These are phyloP conservation scores for Lasioglossum albipes DNA, from an alignment of 1,140 invertebrate genomes.

Conservation along the genomic window DNA sequence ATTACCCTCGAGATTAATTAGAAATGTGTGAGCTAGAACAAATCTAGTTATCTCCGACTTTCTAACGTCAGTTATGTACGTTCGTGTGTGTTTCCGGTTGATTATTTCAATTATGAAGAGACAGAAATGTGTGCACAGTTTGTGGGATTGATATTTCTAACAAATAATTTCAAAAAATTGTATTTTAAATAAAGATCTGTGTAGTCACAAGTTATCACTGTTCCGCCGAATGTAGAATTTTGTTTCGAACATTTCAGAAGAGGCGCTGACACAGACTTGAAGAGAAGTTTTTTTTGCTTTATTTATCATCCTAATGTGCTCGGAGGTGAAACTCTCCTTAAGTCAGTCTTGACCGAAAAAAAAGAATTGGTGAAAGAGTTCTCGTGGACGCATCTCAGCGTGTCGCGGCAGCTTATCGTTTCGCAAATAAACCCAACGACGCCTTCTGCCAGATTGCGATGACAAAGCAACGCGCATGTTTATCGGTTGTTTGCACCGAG, in stretches of 20 bases:
- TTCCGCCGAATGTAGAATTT: neutral
- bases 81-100: too few species aligned
- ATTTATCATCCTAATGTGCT: neutral
- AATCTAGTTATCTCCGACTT: too few species aligned
- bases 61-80: too few species aligned
- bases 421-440: constrained; percentile 54
- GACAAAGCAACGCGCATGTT: constrained; percentile 64
- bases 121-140: too few species aligned
- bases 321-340: constrained; percentile 2
- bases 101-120: too few species aligned
- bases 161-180: too few species aligned
- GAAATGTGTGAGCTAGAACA: too few species aligned
- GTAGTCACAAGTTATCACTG: too few species aligned
- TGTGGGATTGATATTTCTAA: too few species aligned
- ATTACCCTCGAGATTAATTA: too few species aligned
- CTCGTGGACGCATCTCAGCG: constrained; percentile 17
- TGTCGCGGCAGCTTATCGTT: constrained; percentile 53
- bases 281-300: neutral
- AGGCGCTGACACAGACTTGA: neutral
- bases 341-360: constrained; percentile 2
- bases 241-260: neutral
- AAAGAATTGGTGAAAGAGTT: constrained; percentile 24
- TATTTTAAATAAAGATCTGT: too few species aligned
- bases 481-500: constrained; percentile 60
- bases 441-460: constrained; percentile 44